Conservation (phyloP, 2,888 invertebrate genomes). For the Drosophila birchii region DNA sequence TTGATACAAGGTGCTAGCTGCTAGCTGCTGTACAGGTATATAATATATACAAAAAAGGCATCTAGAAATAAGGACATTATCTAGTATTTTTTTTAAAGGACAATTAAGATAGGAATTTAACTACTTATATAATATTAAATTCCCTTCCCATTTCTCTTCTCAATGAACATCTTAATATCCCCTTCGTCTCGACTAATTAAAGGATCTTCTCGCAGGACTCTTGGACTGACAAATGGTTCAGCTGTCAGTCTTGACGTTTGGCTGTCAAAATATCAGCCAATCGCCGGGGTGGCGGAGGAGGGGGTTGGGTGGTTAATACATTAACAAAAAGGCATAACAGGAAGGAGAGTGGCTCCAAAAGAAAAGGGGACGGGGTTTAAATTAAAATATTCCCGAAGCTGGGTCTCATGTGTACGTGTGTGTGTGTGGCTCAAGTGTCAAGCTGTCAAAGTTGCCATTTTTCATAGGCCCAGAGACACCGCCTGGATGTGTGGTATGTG, state of each 20-base stretch:
- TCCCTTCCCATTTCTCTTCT: not conserved
- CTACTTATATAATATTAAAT: not conserved
- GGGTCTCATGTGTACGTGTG: slow-evolving; percentile 27
- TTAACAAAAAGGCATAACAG: not conserved
- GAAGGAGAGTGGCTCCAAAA: slow-evolving; percentile 9
- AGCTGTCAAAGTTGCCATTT: slow-evolving; percentile 81
- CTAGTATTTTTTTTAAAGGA: slow-evolving; percentile 17
- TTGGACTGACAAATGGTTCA: slow-evolving; percentile 78
- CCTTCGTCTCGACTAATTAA: slow-evolving; percentile 54
- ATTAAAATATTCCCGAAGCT: slow-evolving; percentile 51
- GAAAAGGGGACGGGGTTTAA: slow-evolving; percentile 51
- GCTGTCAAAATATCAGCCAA: slow-evolving; percentile 82
- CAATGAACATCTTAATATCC: slow-evolving; percentile 23
- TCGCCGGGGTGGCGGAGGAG: slow-evolving; percentile 32
- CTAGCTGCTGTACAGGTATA: not conserved
- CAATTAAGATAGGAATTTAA: not conserved
- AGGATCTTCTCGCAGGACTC: slow-evolving; percentile 26
- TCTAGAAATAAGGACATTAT: not conserved
- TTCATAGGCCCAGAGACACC: slow-evolving; percentile 59
- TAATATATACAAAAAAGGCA: not conserved
- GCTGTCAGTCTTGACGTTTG: slow-evolving; percentile 80
- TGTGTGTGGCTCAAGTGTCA: slow-evolving; percentile 63
- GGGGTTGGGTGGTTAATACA: slow-evolving; percentile 11
- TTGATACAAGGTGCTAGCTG: slow-evolving; percentile 62
- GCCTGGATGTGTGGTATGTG: not conserved